Conservation (phyloP, 2,888 invertebrate genomes). For the Ectropis crepuscularia region DNA sequence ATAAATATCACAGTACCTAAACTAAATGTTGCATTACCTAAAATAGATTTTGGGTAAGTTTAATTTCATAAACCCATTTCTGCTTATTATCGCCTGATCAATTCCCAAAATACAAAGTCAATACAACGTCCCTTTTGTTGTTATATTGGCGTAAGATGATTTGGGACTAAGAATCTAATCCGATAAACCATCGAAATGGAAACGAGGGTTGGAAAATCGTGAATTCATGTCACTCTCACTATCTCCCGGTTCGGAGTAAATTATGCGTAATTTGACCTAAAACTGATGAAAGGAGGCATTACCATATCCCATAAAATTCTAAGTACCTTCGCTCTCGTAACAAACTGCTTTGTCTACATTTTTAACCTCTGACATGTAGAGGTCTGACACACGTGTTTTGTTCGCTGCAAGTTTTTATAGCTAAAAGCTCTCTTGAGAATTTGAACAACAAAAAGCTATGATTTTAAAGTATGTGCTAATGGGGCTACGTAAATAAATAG, state of each 20-base stretch:
- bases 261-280: constrained; percentile 45
- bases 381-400: constrained; percentile 24
- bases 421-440: constrained; percentile 14
- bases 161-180: constrained; percentile 38
- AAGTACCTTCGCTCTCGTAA: constrained; percentile 22
- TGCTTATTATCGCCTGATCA: constrained; percentile 15
- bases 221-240: constrained; percentile 35
- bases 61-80: constrained; percentile 3
- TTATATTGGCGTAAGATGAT: constrained; percentile 35
- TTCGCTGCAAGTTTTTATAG: constrained; percentile 20
- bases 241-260: constrained; percentile 35
- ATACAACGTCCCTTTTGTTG: constrained; percentile 28
- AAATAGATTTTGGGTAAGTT: not conserved
- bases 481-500: not conserved
- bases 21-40: not conserved
- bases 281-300: constrained; percentile 39
- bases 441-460: constrained; percentile 1
- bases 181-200: constrained; percentile 34
- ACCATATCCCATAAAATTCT: constrained; percentile 38
- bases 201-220: constrained; percentile 35
- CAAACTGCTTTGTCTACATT: constrained; percentile 17
- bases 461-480: constrained; percentile 15
- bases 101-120: constrained; percentile 29
- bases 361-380: constrained; percentile 24
- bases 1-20: no score